Evolutionary conservation across 2,113 vertebrate genomes (phyloP), one percentile per base, ranked within the genome.

Genomic region (Scatophagus argus): DNA sequence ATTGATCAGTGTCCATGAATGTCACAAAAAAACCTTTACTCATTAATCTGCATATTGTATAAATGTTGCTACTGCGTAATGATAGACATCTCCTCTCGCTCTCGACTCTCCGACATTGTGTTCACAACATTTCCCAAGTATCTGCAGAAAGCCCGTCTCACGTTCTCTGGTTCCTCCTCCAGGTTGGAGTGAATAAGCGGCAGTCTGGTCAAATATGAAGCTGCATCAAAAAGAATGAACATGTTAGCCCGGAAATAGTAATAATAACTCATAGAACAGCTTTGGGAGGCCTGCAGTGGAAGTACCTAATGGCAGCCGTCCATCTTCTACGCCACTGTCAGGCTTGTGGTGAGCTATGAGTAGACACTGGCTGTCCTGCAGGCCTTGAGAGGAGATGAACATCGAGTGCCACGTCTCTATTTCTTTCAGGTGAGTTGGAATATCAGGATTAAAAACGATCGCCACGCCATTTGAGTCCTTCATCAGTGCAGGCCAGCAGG

Each of bases 401-500:
- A 95, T 95, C 0, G 95, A 95, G 67, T 97, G 89, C 97, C 98
- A 99, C 55, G 90, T 96, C 80, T 98, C 96, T 0, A 96, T 93
- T 90, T 99, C 98, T 77, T 95, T 97, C 52, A 96, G 90, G 91
- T 99, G 97, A 92, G 95, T 97, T 6, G 97, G 96, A 75, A 96
- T 85, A 3, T 98, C 96, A 0, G 96, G 94, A 46, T 98, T 99
- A 93, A 99, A 99, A 77, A 98, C 60, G 0, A 99, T 96, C 59
- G 97, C 94, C n/a, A 98, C 96, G 0, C 98, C 98, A 0, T 95
- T 96, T 46, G 94, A 93, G 58, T 99, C 97, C 74, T 97, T 97
- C 94, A 96, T 95, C 79, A 99, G 87, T 25, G 96, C 96, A n/a
- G 98, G 97, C 98, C 98, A 99, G 92, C 98, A 99, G 1, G 95